Base-by-base conservation (phyloP, 2,888 invertebrate species). In the Yponomeuta plumbellus region DNA sequence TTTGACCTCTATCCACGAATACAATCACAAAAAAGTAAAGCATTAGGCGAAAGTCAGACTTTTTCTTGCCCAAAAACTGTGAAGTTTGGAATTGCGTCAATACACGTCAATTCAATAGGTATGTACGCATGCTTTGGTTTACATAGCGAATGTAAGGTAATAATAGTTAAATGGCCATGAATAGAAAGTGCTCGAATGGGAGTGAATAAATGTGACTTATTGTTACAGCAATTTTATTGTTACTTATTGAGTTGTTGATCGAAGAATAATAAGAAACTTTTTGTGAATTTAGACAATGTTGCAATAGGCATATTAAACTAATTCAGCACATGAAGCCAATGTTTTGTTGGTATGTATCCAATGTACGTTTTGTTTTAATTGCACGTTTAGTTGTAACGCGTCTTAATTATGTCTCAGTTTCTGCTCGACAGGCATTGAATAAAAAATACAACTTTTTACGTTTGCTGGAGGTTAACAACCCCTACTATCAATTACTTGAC, bases 71-170 rank as follows among this genome's bases (percentile, higher is more conserved):
- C n/a, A 62, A 62, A 26, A 26, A 62, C 39, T 39, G 62, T 10
- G 3, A 39, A 39, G 5, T 58, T 58, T 21, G 39, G 20, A 62
- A 39, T 39, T 11, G 62, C 23, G 23, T 34, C 20, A 39, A 62
- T 62, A 20, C 11, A 44, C 44, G 11, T 17, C n/a, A 20, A 26
- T 17, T 34, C n/a, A 61, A 34, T 62, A 20, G 13, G 26, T 34
- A 34, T 34, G 17, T 62, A 44, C 44, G 62, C 17, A 20, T 62
- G 39, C 39, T 20, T 44, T 6, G 17, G 44, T 44, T 62, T 62
- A 62, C 40, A n/a, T n/a, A 39, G 62, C 20, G 34, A 62, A 62
- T 39, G 62, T 62, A 62, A 62, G 61, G 62, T 39, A 40, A 62
- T 62, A 34, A 39, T 17, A n/a, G 20, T 59, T 11, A 59, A 23